Conservation (phyloP, 1,140 invertebrate species). For the Caenorhabditis inopinata region DNA sequence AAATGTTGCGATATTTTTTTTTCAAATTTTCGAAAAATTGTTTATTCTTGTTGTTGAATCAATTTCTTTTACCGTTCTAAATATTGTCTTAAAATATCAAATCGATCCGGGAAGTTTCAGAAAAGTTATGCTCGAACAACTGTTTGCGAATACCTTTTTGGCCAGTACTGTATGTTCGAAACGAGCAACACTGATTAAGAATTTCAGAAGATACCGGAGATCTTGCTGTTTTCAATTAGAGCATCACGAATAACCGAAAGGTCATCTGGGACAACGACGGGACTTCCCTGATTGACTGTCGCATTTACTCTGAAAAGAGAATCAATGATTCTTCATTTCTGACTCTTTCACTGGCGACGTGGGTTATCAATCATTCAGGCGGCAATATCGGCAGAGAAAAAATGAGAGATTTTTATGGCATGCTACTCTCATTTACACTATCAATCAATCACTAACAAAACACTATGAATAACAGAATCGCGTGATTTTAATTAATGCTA, state of each 20-base stretch:
- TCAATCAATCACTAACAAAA: neutral
- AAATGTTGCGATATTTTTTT: too few relatives aligned
- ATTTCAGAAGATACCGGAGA: neutral
- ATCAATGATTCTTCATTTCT: neutral
- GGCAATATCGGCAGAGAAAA: neutral
- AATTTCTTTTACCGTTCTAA: too few relatives aligned
- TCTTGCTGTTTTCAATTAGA: neutral
- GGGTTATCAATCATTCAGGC: slow-evolving; percentile 25
- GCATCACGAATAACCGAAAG: neutral
- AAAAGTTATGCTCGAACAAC: too few relatives aligned
- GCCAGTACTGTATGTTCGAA: too few relatives aligned
- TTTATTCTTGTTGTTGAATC: too few relatives aligned
- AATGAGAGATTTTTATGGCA: neutral
- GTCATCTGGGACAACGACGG: neutral
- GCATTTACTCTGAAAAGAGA: neutral
- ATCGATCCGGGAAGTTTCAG: too few relatives aligned
- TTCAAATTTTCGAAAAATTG: too few relatives aligned
- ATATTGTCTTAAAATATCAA: too few relatives aligned
- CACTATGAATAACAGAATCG: neutral
- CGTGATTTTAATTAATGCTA: neutral
- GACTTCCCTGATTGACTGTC: neutral
- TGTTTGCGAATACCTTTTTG: too few relatives aligned
- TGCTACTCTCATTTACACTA: neutral
- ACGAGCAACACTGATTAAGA: too few relatives aligned
- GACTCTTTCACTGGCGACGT: neutral